Base-by-base conservation (phyloP, 2,797 vertebrate genomes). In the Caiman crocodilus region DNA sequence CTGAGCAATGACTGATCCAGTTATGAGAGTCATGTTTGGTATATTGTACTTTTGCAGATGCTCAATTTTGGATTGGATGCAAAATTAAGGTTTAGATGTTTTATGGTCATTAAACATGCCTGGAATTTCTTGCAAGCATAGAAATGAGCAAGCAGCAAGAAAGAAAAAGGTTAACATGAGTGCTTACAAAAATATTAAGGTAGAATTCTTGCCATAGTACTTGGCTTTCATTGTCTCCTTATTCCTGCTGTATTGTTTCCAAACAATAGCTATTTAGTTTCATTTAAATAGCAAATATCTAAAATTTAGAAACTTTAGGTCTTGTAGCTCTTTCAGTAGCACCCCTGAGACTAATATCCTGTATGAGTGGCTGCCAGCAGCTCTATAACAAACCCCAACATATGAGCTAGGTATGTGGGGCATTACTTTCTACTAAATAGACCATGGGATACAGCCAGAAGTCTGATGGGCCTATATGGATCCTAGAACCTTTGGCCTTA, bases 1-100 rank as follows among this genome's bases (percentile, higher is more conserved):
- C 2, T 5, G 3, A 77, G 63, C 57, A 59, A 86, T 57, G 2
- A 1, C 20, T 94, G 61, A 7, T 1, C 8, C 50, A 84, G 4
- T 89, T 80, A 23, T 1, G 4, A 85, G n/a, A 42, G 25, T 83
- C 28, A 3, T 4, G 0, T 10, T 1, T 76, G n/a, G 77, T 17
- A 13, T 79, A 20, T 32, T 56, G 55, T 60, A 55, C 4, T 90
- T 95, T 92, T 93, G 73, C 64, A 76, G 13, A 55, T 59, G 7
- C 6, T 60, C 91, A 55, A 64, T 92, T 88, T 82, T 82, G 82
- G 32, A 57, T 92, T 13, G 85, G n/a, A 87, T 56, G 67, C 50
- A 88, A 81, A 77, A 85, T 80, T 64, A 89, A 76, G 20, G 63
- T 64, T 16, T 60, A 92, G 4, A 63, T 58, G 4, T 8, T 87